Conservation (phyloP, 2,888 invertebrate species). For the Drosophila greeni region DNA sequence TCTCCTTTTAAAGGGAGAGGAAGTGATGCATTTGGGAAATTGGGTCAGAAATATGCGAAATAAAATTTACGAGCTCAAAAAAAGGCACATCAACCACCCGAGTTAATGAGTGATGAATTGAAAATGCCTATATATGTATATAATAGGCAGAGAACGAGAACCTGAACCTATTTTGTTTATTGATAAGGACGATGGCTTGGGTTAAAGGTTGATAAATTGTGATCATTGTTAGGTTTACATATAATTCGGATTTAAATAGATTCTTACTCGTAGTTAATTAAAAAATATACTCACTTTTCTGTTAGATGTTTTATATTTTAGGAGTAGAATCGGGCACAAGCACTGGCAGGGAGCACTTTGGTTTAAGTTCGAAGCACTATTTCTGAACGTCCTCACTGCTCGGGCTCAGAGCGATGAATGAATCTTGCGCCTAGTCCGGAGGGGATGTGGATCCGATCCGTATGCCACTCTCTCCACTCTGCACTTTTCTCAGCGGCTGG, state of each 20-base stretch:
- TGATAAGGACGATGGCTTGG: conserved; percentile 52
- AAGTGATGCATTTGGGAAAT: conserved; percentile 48
- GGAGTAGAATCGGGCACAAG: background rate
- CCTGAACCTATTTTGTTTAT: conserved; percentile 1
- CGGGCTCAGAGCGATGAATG: conserved; percentile 58
- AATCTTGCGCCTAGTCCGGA: conserved; percentile 49
- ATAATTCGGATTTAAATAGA: background rate
- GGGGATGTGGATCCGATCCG: conserved; percentile 21
- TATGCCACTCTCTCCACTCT: conserved; percentile 19
- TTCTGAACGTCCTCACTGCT: conserved; percentile 59
- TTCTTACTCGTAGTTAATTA: background rate
- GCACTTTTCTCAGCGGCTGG: conserved; percentile 12
- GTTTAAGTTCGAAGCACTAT: conserved; percentile 15
- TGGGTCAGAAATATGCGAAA: conserved; percentile 63
- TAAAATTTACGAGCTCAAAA: conserved; percentile 35
- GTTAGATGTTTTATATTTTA: background rate
- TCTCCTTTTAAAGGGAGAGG: conserved; percentile 31
- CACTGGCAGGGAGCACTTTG: conserved; percentile 18
- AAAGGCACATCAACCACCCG: background rate
- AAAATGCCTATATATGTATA: background rate
- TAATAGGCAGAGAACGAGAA: background rate
- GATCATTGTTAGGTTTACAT: conserved; percentile 9
- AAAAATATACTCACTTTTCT: conserved; percentile 14
- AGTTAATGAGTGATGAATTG: conserved; percentile 33
- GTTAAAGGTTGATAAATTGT: conserved; percentile 75